Base-by-base conservation (phyloP, 2,113 vertebrate species). In the Leucopternis melanops region DNA sequence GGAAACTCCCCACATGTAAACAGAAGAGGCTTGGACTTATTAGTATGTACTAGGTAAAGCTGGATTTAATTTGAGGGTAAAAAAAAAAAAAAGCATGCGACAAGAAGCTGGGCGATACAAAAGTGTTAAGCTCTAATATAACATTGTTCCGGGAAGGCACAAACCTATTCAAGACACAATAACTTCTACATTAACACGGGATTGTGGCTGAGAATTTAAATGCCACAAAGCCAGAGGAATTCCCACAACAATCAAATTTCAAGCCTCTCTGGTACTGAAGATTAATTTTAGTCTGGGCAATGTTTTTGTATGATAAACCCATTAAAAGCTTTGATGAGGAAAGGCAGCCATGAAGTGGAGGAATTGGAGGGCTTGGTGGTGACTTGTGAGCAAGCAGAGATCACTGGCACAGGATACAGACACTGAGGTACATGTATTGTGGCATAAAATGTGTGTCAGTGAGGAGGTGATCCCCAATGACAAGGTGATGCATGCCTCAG, bases 121-220 rank as follows among this genome's bases (percentile, higher is more conserved):
- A 85, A 90, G 11, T 80, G 58, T 96, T 95, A 81, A 90, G 38
- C 55, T 89, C 72, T 90, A 85, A 96, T 94, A 63, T 88, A 75
- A 88, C 63, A 58, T 66, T 90, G 71, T 94, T 94, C 66, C 91
- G 81, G 57, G 81, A 90, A 94, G 67, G 29, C 74, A 92, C 34
- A 94, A 90, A 70, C 38, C 84, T 82, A 77, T 92, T 82, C 85
- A 90, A 86, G 74, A 57, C 70, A 82, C 74, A 93, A 42, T 66
- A 91, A 63, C 31, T 92, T 85, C 72, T 75, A 69, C 54, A 49
- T 95, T 85, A 80, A 73, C 49, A 36, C 0, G 1, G n/a, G 49
- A 66, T 62, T 50, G 85, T 94, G 85, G 45, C 67, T 92, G 81
- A 86, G 78, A 96, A 96, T 95, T 82, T 93, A 94, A 96, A 93